Evolutionary conservation across 2,113 vertebrate species (phyloP).

Genomic region (Tylochromis polylepis): DNA sequence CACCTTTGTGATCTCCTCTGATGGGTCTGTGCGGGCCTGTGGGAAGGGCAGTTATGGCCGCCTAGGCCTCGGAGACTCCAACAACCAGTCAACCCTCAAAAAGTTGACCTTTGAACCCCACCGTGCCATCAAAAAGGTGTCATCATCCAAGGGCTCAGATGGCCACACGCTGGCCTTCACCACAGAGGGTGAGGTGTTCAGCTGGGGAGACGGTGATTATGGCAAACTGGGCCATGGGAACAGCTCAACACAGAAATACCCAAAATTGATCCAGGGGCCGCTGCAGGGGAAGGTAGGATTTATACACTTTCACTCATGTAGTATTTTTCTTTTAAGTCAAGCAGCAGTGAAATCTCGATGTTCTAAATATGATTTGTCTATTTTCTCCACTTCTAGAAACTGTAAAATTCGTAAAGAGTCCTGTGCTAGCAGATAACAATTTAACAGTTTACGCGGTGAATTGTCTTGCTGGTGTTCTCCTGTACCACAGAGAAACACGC

Average conservation of each 20-base stretch:
- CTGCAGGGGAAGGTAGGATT: slow-evolving; percentile 76
- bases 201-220: slow-evolving; percentile 81
- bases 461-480: background rate
- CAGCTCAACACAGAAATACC: slow-evolving; percentile 81
- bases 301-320: background rate
- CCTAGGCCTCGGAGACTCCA: slow-evolving; percentile 78
- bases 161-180: slow-evolving; percentile 81
- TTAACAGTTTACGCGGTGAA: background rate
- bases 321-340: background rate
- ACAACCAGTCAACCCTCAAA: slow-evolving; percentile 79
- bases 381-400: background rate
- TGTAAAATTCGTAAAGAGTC: fast-evolving
- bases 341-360: background rate
- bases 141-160: slow-evolving; percentile 79
- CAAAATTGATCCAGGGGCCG: slow-evolving; percentile 78
- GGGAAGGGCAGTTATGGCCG: slow-evolving; percentile 81
- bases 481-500: background rate
- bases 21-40: slow-evolving; percentile 76
- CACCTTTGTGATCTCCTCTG: slow-evolving; percentile 77
- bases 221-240: slow-evolving; percentile 81
- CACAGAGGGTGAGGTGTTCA: slow-evolving; percentile 78
- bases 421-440: background rate
- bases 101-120: slow-evolving; percentile 79
- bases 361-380: fast-evolving
- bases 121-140: slow-evolving; percentile 76